These are phyloP conservation scores for Calliphora vicina DNA, from an alignment of 1,140 invertebrate genomes.

Conservation along the genomic window DNA sequence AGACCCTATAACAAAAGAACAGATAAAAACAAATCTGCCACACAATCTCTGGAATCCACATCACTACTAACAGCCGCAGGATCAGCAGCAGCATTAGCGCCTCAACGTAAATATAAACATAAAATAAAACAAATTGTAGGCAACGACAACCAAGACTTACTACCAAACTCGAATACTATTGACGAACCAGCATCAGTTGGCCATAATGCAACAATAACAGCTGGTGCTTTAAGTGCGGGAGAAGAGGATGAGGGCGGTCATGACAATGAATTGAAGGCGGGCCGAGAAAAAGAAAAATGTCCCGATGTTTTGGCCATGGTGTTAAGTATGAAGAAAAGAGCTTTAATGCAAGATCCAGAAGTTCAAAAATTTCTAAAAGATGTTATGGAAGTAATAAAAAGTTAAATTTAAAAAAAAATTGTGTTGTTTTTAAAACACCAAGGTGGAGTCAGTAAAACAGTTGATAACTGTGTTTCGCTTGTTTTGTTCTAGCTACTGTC, in stretches of 20 bases:
- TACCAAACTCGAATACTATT: not conserved
- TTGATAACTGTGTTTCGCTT: no score
- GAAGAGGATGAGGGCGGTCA: conserved; percentile 47
- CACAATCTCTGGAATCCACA: not conserved
- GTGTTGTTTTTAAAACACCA: no score
- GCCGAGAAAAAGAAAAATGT: conserved; percentile 52
- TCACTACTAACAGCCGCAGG: conserved; percentile 39
- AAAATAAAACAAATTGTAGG: not conserved
- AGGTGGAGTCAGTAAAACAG: no score
- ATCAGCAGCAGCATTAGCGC: not conserved
- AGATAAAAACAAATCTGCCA: conserved; percentile 50
- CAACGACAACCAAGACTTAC: not conserved
- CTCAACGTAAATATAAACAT: not conserved
- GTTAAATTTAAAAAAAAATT: conserved; percentile 10
- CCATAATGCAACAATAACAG: conserved; percentile 20
- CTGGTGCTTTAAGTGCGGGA: conserved; percentile 40
- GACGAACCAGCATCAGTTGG: not conserved
- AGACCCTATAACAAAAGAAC: conserved; percentile 56
- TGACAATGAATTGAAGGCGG: conserved; percentile 41
- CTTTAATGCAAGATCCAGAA: conserved; percentile 55
- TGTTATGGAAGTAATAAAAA: conserved; percentile 38
- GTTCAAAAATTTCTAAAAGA: conserved; percentile 47
- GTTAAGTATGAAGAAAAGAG: conserved; percentile 52
- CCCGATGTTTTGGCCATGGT: conserved; percentile 57
- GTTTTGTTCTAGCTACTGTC: no score